Base-by-base conservation (phyloP, 2,113 vertebrate genomes). In the Otocyon megalotis region DNA sequence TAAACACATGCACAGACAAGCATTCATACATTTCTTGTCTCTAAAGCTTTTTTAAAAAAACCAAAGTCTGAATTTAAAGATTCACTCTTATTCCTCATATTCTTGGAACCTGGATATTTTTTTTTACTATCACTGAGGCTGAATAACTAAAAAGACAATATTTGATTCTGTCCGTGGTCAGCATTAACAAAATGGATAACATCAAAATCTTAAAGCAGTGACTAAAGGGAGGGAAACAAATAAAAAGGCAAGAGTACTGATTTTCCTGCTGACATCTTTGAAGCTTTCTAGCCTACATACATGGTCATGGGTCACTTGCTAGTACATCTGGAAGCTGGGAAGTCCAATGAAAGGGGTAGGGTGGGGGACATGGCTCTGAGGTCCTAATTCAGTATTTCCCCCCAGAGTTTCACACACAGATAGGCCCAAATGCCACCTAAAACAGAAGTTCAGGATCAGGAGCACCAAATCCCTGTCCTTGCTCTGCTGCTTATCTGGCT, bases 1-100 rank as follows among this genome's bases (percentile, higher is more conserved):
- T 43, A 65, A 97, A 87, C 82, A 95, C 8, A 90, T 60, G 87
- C 69, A 90, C 22, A 72, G 26, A 85, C 3, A 93, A 86, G 65
- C 72, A 93, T 53, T 92, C 74, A 63, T 35, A 84, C 14, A 82
- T 62, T 90, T 90, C 60, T 94, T 50, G 4, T 58, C 67, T 72
- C 28, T 79, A n/a, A 86, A 91, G 19, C 58, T 11, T n/a, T 85
- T 93, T 93, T 95, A 89, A 87, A 35, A 35, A 97, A 93, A 56
- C 16, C 37, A 87, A 16, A 85, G 54, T 84, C 43, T 71, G 53
- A 93, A 90, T 65, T 77, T 76, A 87, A 97, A 74, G 65, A 87
- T 71, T 62, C 43, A 72, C 35, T 72, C 56, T 80, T 62, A 28
- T 83, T 87, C 28, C 30, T 82, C 28, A 43, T 82, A 50, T 56